Conservation (phyloP, 2,797 vertebrate genomes). For the Acestrorhynchus altus region DNA sequence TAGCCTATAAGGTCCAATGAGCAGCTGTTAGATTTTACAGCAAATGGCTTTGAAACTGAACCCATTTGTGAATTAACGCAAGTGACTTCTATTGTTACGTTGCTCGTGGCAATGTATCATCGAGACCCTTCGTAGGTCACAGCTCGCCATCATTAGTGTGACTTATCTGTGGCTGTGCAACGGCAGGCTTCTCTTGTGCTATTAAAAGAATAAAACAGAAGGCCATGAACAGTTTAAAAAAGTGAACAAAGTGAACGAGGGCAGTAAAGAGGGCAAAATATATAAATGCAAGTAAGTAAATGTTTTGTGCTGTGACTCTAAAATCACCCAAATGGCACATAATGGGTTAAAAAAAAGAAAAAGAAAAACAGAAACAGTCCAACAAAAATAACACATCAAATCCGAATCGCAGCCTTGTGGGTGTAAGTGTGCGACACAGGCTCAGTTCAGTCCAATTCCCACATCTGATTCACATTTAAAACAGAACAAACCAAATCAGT, state of each 20-base stretch:
- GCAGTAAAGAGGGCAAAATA: slow-evolving; percentile 32
- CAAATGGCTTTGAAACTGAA: neutral
- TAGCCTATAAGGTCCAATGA: neutral
- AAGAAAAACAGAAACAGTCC: slow-evolving; percentile 28
- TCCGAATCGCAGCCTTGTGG: slow-evolving; percentile 59
- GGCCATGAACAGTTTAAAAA: slow-evolving; percentile 49
- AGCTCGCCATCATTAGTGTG: neutral
- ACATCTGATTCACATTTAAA: slow-evolving; percentile 67
- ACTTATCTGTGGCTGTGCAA: neutral
- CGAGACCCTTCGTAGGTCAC: neutral
- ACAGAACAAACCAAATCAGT: slow-evolving; percentile 42
- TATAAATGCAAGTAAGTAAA: slow-evolving; percentile 30
- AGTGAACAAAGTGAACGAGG: neutral
- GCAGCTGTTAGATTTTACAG: neutral
- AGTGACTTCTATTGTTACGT: neutral
- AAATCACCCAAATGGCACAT: slow-evolving; percentile 79
- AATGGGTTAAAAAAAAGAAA: slow-evolving; percentile 62
- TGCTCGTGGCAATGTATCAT: neutral
- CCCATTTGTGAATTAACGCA: slow-evolving; percentile 2
- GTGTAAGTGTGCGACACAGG: slow-evolving; percentile 65
- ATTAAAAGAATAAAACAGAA: slow-evolving; percentile 39
- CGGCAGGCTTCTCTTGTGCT: neutral
- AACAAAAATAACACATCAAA: slow-evolving; percentile 58
- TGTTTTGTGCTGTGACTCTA: slow-evolving; percentile 69
- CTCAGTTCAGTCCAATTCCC: slow-evolving; percentile 65